phyloP scores from a whole-genome alignment of 2,113 vertebrate species.

The Phainopepla nitens region DNA sequence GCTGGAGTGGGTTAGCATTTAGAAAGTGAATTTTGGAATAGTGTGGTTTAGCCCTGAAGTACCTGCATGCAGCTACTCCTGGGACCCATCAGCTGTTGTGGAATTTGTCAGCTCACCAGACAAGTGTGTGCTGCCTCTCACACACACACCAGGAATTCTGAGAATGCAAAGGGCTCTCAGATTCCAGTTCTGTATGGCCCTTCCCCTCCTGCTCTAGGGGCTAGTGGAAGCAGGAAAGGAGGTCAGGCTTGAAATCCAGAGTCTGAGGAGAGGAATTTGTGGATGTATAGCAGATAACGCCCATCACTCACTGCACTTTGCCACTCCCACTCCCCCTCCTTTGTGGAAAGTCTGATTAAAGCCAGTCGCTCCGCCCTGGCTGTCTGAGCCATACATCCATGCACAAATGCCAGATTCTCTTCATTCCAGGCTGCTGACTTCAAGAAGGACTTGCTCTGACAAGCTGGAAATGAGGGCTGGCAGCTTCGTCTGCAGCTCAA shows the following conservation, averaged over 20 bases:
- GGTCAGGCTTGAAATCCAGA: background rate
- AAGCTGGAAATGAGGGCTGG: conserved; percentile 54
- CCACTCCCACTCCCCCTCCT: background rate
- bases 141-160: background rate
- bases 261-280: background rate
- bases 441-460: conserved; percentile 59
- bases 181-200: background rate
- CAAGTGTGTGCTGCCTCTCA: background rate
- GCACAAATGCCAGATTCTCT: conserved; percentile 59
- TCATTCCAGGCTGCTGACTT: conserved; percentile 67
- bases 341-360: conserved; percentile 44
- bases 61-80: background rate
- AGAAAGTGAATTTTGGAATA: background rate
- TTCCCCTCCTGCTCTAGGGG: background rate
- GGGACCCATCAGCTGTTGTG: background rate
- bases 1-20: background rate
- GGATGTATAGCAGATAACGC: background rate
- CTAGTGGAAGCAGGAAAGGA: background rate
- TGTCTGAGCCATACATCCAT: background rate
- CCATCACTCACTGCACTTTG: background rate
- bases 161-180: background rate
- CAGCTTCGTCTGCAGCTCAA: conserved; percentile 23
- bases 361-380: background rate
- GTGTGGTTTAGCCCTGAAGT: background rate
- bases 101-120: background rate